Conservation (phyloP, 2,888 invertebrate genomes). For the Anoplius nigerrimus region DNA sequence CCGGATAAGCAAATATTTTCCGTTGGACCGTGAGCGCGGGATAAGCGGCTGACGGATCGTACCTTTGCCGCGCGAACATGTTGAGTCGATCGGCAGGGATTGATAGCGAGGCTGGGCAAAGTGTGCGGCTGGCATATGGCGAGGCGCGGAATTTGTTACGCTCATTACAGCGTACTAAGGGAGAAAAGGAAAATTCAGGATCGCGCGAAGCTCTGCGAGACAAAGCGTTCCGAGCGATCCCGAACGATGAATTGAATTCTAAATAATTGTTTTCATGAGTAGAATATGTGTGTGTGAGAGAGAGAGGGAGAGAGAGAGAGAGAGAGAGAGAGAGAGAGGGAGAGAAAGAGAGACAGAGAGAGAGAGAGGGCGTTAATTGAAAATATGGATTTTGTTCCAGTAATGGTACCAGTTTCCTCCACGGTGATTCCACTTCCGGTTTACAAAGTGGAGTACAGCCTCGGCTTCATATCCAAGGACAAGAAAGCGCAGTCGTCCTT, state of each 20-base stretch:
- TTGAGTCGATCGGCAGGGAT: neutral
- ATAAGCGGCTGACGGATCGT: slow-evolving; percentile 2
- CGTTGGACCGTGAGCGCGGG: slow-evolving; percentile 9
- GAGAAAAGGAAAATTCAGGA: no score
- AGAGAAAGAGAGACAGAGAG: no score
- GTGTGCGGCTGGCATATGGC: no score
- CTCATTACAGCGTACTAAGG: no score
- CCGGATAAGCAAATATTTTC: slow-evolving; percentile 29
- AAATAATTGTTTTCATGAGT: no score
- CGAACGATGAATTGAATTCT: no score
- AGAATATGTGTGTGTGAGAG: neutral
- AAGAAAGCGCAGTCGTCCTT: slow-evolving; percentile 64
- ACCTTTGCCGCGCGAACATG: no score
- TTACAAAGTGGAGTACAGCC: slow-evolving; percentile 78
- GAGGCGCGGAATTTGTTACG: no score
- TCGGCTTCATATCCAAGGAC: slow-evolving; percentile 69
- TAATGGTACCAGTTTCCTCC: slow-evolving; percentile 81
- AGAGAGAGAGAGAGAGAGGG: neutral
- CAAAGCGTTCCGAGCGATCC: no score
- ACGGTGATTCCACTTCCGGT: slow-evolving; percentile 81
- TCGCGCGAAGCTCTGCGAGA: no score
- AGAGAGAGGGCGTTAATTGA: neutral
- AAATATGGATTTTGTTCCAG: slow-evolving; percentile 67
- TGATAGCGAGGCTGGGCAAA: no score
- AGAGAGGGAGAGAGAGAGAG: slow-evolving; percentile 1